These are phyloP conservation scores for Sander lucioperca DNA, from an alignment of 2,113 vertebrate genomes.

Conservation along the genomic window DNA sequence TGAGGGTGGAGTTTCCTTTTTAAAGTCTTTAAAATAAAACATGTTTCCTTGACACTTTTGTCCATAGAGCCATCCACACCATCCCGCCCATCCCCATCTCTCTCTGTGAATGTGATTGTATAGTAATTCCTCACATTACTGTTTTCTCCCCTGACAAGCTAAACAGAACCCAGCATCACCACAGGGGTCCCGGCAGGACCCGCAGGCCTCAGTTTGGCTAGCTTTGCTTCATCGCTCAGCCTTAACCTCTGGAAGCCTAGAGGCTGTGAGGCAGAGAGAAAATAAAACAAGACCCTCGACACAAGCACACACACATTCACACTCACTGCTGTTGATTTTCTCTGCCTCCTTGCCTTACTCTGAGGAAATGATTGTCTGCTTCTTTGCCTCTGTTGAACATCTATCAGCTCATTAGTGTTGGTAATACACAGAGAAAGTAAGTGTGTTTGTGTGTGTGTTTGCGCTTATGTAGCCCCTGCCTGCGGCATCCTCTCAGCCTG, in stretches of 20 bases:
- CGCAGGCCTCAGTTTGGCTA: slow-evolving; percentile 69
- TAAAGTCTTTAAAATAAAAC: slow-evolving; percentile 23
- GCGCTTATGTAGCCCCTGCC: slow-evolving; percentile 72
- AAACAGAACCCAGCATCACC: slow-evolving; percentile 66
- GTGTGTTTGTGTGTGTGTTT: slow-evolving; percentile 65
- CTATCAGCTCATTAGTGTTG: slow-evolving; percentile 85
- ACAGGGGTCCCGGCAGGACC: slow-evolving; percentile 59
- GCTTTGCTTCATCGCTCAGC: slow-evolving; percentile 67
- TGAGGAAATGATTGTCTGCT: slow-evolving; percentile 77
- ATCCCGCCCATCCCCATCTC: slow-evolving; percentile 35
- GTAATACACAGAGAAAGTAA: slow-evolving; percentile 79
- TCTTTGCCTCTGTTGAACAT: slow-evolving; percentile 80
- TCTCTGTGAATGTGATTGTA: slow-evolving; percentile 61
- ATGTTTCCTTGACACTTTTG: slow-evolving; percentile 34
- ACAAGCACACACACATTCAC: slow-evolving; percentile 53
- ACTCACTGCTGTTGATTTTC: slow-evolving; percentile 70
- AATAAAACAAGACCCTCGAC: slow-evolving; percentile 73
- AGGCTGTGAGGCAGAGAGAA: slow-evolving; percentile 74
- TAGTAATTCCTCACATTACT: slow-evolving; percentile 75
- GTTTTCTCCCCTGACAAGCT: slow-evolving; percentile 54
- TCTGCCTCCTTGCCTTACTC: slow-evolving; percentile 64
- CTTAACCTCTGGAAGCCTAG: slow-evolving; percentile 74
- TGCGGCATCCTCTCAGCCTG: slow-evolving; percentile 69
- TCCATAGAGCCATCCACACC: slow-evolving; percentile 16
- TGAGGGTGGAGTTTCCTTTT: slow-evolving; percentile 6